phyloP scores from a whole-genome alignment of 2,113 vertebrate species.

The Tragelaphus strepsiceros region DNA sequence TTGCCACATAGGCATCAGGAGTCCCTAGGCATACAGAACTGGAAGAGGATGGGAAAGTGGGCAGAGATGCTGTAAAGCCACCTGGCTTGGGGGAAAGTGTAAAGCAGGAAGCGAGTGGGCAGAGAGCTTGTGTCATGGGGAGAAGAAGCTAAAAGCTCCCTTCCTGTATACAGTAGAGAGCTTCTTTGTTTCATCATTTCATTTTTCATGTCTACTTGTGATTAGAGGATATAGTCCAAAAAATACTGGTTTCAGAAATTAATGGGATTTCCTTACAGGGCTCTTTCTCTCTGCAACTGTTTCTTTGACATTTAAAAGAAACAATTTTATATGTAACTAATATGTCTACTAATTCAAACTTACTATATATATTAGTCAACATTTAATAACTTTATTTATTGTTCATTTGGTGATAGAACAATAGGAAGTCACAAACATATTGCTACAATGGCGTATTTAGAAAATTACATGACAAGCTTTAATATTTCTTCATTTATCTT shows the following conservation, averaged over 20 bases:
- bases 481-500: background rate
- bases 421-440: background rate
- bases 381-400: background rate
- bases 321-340: background rate
- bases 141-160: background rate
- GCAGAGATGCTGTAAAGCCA: background rate
- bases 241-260: background rate
- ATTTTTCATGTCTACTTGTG: background rate
- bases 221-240: background rate
- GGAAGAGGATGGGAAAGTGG: background rate
- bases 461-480: background rate
- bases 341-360: background rate
- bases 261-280: background rate
- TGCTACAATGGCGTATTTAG: background rate
- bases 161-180: background rate
- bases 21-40: background rate
- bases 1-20: rapidly evolving
- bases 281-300: background rate
- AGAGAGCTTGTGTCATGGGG: background rate
- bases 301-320: background rate
- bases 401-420: background rate
- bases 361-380: background rate
- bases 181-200: background rate
- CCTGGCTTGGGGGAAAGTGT: background rate
- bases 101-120: background rate